Percentiles rank a stretch among this genome's conserved stretches.
These are phyloP conservation scores for Tragopan temminckii DNA, from an alignment of 2,797 vertebrate genomes.

Conservation along the genomic window DNA sequence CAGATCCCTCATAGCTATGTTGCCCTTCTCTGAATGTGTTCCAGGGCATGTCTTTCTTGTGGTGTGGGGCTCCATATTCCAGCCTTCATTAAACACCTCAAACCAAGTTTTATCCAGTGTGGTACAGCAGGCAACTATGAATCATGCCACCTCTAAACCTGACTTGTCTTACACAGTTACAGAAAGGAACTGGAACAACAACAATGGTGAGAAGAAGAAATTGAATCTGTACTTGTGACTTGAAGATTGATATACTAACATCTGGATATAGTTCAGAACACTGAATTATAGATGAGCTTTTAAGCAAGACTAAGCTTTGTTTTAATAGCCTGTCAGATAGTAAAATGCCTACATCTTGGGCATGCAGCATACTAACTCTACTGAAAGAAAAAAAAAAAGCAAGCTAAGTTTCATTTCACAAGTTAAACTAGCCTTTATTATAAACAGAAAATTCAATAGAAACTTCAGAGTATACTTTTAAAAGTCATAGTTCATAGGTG, in stretches of 20 bases:
- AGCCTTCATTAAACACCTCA: not conserved
- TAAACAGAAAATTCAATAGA: not conserved
- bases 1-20: too few species aligned
- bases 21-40: too few species aligned
- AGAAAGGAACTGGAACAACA: not conserved
- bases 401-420: not conserved
- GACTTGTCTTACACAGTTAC: not conserved
- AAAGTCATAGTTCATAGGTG: slow-evolving; percentile 55
- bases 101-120: not conserved
- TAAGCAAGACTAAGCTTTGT: not conserved
- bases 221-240: not conserved
- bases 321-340: not conserved
- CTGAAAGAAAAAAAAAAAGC: not conserved
- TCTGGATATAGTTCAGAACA: not conserved
- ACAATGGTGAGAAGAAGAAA: not conserved
- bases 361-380: not conserved
- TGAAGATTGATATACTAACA: not conserved
- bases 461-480: slow-evolving; percentile 12
- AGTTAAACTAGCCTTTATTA: slow-evolving; percentile 37
- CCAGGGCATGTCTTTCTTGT: too few species aligned
- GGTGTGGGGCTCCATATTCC: too few species aligned
- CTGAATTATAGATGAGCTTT: not conserved
- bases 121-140: not conserved
- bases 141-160: not conserved
- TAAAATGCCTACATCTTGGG: not conserved